A percentile compares a stretch with the other conserved stretches of the same genome.
These are phyloP conservation scores for Lysandra bellargus DNA, from an alignment of 2,888 invertebrate species.

Conservation along the genomic window DNA sequence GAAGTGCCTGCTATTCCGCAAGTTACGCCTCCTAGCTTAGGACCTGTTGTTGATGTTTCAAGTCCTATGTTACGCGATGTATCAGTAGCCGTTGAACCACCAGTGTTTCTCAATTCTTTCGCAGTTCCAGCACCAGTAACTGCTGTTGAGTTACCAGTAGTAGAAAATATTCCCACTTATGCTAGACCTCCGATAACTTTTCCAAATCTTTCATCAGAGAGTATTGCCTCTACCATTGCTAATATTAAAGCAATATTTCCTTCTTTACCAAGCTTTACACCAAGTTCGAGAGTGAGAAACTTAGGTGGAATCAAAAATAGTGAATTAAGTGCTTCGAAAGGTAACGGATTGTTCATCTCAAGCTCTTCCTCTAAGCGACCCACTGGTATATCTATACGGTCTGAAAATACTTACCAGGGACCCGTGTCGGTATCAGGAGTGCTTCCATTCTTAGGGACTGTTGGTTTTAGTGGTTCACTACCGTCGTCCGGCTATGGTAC, in stretches of 20 bases:
- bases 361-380: slow-evolving; percentile 12
- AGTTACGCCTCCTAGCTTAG: neutral
- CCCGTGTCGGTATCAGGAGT: slow-evolving; percentile 17
- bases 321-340: slow-evolving; percentile 15
- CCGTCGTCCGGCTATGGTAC: slow-evolving; percentile 10
- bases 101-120: neutral
- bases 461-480: slow-evolving; percentile 1
- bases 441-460: slow-evolving; percentile 27
- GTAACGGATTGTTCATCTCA: neutral
- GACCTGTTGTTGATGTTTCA: neutral
- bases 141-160: neutral
- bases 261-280: neutral
- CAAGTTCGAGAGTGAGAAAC: neutral
- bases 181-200: neutral
- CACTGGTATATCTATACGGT: neutral
- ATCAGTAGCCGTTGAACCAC: neutral
- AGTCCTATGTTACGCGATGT: neutral
- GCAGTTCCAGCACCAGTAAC: neutral
- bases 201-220: neutral
- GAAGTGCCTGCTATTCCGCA: neutral
- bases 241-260: slow-evolving; percentile 14
- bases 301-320: neutral
- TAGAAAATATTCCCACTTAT: neutral
- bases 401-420: slow-evolving; percentile 20
- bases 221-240: neutral